A percentile compares a stretch with the other conserved stretches of the same genome.
phyloP scores from a whole-genome alignment of 2,888 invertebrate genomes.

The Octonoba sinensis region DNA sequence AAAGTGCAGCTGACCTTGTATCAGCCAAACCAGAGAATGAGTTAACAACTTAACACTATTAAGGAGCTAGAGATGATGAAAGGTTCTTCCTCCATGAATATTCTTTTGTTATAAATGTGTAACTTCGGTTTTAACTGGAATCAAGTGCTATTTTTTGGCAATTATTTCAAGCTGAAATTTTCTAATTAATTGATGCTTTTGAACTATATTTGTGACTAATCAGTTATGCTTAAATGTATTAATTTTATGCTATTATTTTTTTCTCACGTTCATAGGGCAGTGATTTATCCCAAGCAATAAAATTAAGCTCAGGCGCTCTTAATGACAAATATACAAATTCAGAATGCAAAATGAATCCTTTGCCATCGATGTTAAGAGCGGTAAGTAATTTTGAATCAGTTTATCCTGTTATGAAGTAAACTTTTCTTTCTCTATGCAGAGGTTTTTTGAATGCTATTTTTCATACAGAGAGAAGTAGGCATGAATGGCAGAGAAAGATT shows the following conservation, averaged over 20 bases:
- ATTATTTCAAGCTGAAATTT: no score
- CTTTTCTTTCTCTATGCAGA: not conserved
- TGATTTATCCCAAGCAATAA: slow-evolving; percentile 64
- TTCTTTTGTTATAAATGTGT: no score
- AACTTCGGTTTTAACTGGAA: no score
- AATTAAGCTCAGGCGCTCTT: slow-evolving; percentile 52
- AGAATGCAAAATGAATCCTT: slow-evolving; percentile 14
- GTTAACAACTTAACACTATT: no score
- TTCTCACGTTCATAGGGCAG: slow-evolving; percentile 36
- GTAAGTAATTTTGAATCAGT: slow-evolving; percentile 24
- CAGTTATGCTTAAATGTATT: no score
- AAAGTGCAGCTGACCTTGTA: no score
- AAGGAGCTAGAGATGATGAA: no score
- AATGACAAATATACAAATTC: slow-evolving; percentile 36
- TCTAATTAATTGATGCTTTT: not conserved
- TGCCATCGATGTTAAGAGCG: slow-evolving; percentile 54
- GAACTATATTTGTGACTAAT: no score
- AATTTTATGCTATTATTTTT: no score
- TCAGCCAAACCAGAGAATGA: no score
- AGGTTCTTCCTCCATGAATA: no score
- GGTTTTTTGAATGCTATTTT: not conserved
- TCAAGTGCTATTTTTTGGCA: no score
- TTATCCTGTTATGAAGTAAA: not conserved
- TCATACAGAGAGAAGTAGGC: slow-evolving; percentile 63
- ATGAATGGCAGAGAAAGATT: slow-evolving; percentile 62